A percentile compares a stretch with the other conserved stretches of the same genome.
phyloP scores from a whole-genome alignment of 2,113 vertebrate genomes.

The Saimiri boliviensis region DNA sequence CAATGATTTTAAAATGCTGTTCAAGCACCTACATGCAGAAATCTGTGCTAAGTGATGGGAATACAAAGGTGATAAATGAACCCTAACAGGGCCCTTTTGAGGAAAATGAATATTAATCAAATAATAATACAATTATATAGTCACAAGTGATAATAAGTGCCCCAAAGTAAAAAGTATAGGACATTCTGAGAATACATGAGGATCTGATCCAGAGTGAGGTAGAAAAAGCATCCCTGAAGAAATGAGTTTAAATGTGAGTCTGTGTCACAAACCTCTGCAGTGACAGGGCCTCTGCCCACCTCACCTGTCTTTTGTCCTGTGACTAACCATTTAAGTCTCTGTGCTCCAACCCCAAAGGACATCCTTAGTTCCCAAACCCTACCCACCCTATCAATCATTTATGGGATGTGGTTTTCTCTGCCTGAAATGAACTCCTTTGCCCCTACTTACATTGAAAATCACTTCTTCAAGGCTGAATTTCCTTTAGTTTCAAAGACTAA shows the following conservation, averaged over 20 bases:
- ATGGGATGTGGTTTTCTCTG: too few species aligned
- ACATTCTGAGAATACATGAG: neutral
- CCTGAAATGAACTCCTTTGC: too few species aligned
- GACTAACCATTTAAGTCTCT: too few species aligned
- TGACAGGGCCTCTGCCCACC: too few species aligned
- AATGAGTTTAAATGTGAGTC: neutral
- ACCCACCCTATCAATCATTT: too few species aligned
- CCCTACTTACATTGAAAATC: too few species aligned
- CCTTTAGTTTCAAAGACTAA: too few species aligned
- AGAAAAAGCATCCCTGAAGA: neutral
- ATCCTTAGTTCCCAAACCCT: too few species aligned
- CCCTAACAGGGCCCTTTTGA: neutral
- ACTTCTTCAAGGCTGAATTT: too few species aligned
- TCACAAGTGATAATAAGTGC: neutral
- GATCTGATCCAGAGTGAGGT: neutral
- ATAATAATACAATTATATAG: neutral
- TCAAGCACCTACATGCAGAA: neutral
- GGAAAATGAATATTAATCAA: neutral
- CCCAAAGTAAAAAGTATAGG: neutral
- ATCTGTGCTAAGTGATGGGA: neutral
- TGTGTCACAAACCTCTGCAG: too few species aligned
- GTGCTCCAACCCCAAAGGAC: too few species aligned
- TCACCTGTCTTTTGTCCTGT: too few species aligned
- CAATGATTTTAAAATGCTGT: neutral
- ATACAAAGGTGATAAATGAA: neutral